A percentile compares a stretch with the other conserved stretches of the same genome.
These are phyloP conservation scores for Ctenomys sociabilis DNA, from an alignment of 2,113 vertebrate species.

Conservation along the genomic window DNA sequence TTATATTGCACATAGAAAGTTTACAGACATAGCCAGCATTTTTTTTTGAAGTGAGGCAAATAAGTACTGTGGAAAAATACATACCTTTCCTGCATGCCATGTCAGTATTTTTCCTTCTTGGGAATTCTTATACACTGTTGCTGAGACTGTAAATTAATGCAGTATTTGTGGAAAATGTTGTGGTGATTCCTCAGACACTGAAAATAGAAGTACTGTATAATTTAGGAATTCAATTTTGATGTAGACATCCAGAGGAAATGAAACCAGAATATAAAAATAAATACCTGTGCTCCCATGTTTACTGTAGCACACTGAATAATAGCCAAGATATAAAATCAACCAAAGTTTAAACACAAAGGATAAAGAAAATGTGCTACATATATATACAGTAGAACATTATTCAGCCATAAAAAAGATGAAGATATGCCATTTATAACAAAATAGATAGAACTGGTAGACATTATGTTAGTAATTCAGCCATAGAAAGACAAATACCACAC, in stretches of 20 bases:
- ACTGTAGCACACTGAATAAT: background rate
- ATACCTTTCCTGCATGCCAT: background rate
- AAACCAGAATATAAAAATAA: background rate
- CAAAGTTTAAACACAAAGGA: background rate
- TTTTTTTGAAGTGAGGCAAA: slow-evolving; percentile 35
- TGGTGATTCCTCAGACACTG: background rate
- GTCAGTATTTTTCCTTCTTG: slow-evolving; percentile 24
- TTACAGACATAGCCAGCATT: slow-evolving; percentile 5
- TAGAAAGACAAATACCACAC: background rate
- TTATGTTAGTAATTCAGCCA: background rate
- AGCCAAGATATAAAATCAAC: background rate
- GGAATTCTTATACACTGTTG: background rate
- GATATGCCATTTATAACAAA: background rate
- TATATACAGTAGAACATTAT: background rate
- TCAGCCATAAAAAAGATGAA: background rate
- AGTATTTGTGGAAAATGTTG: background rate
- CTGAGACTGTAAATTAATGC: background rate
- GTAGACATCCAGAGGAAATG: background rate
- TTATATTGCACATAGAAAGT: slow-evolving; percentile 6
- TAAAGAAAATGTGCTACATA: background rate
- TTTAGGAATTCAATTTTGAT: background rate
- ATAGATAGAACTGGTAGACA: background rate
- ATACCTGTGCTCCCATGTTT: background rate
- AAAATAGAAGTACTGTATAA: background rate
- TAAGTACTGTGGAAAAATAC: background rate